These are phyloP conservation scores for Ceratosolen fusciceps DNA, from an alignment of 1,140 invertebrate genomes.

Conservation along the genomic window DNA sequence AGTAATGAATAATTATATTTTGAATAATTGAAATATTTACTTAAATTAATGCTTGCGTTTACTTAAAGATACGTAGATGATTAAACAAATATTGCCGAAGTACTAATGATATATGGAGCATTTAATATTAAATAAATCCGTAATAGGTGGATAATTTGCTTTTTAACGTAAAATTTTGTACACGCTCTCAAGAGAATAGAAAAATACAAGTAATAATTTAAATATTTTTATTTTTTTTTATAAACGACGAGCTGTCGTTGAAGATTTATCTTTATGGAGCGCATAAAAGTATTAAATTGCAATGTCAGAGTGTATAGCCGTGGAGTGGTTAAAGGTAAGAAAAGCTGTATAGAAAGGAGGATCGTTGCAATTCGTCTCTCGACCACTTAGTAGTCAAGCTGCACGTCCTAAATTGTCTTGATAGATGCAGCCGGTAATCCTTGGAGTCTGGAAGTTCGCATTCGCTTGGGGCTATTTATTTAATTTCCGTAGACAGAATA, in stretches of 20 bases:
- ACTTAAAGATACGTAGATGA: no score
- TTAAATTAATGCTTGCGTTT: no score
- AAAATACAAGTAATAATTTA: no score
- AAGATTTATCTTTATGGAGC: conserved; percentile 28
- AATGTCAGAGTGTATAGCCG: background rate
- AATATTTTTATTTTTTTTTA: no score
- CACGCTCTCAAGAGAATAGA: no score
- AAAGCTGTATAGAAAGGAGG: conserved; percentile 7
- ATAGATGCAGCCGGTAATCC: conserved; percentile 41
- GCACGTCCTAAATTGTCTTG: conserved; percentile 44
- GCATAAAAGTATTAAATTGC: conserved; percentile 25
- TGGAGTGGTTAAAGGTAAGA: background rate
- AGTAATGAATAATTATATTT: background rate
- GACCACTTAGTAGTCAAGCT: conserved; percentile 43
- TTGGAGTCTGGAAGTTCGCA: background rate
- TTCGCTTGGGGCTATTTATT: conserved; percentile 25
- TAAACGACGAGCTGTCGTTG: conserved; percentile 29
- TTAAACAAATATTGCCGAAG: no score
- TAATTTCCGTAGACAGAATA: conserved; percentile 48
- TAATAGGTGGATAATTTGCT: no score
- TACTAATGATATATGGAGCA: no score
- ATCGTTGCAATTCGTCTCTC: conserved; percentile 42
- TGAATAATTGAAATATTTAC: background rate
- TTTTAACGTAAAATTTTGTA: no score
- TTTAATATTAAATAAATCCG: no score